Conservation (phyloP, 1,140 invertebrate species). For the Ceratina calcarata region DNA sequence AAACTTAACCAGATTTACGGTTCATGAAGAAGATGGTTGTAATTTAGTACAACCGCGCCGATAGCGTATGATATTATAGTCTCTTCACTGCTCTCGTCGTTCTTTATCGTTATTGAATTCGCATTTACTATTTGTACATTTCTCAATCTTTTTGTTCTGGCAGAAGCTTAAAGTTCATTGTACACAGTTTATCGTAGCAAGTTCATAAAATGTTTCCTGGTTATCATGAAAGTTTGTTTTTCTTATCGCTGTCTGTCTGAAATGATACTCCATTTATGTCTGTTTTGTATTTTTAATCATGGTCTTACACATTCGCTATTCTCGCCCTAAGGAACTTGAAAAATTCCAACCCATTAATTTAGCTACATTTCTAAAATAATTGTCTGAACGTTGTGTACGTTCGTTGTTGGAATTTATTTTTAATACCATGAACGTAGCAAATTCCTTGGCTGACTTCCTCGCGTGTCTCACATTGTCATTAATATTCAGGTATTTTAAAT, state of each 20-base stretch:
- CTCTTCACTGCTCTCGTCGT: not conserved
- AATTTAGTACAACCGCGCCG: conserved; percentile 24
- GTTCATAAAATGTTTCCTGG: too few relatives aligned
- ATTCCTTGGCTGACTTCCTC: conserved; percentile 18
- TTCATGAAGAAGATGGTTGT: not conserved
- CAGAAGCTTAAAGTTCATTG: not conserved
- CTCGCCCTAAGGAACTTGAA: not conserved
- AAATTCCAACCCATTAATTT: not conserved
- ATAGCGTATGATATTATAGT: not conserved
- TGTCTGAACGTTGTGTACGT: not conserved
- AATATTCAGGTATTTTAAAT: conserved; percentile 40
- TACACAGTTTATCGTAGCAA: not conserved
- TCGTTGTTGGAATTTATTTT: not conserved
- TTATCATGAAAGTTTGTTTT: too few relatives aligned
- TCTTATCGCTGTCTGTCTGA: too few relatives aligned
- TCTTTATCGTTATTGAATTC: conserved; percentile 9
- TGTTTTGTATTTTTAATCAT: not conserved
- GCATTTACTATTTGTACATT: not conserved
- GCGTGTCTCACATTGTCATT: conserved; percentile 27
- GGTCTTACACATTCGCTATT: not conserved
- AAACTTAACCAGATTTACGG: conserved; percentile 29
- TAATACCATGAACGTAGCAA: conserved; percentile 7
- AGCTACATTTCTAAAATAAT: conserved; percentile 5
- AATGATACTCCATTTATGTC: not conserved
- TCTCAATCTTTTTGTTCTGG: not conserved